Conservation (phyloP, 2,888 invertebrate species). For the Drosophila eohydei region DNA sequence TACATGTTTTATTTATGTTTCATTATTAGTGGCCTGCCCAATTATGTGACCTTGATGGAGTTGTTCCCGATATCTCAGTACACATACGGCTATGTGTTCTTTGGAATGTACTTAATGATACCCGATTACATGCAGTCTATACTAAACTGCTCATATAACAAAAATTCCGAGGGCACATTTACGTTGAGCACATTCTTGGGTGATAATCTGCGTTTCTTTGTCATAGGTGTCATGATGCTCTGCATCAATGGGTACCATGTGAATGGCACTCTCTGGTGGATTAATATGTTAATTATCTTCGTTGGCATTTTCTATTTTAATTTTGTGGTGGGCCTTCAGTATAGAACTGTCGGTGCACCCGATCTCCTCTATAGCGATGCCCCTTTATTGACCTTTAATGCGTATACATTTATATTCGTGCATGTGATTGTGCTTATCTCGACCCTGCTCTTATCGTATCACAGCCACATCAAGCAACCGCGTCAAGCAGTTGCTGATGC, state of each 20-base stretch:
- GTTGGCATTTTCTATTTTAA: slow-evolving; percentile 36
- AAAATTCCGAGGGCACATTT: slow-evolving; percentile 15
- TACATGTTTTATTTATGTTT: not conserved
- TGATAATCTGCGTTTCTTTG: slow-evolving; percentile 25
- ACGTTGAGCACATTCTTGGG: slow-evolving; percentile 25
- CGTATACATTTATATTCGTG: not conserved
- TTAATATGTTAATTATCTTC: slow-evolving; percentile 31
- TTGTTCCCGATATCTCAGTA: slow-evolving; percentile 37
- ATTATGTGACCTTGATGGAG: slow-evolving; percentile 45
- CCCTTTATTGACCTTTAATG: slow-evolving; percentile 9
- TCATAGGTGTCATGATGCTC: slow-evolving; percentile 41
- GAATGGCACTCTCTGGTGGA: slow-evolving; percentile 38
- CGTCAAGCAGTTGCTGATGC: accelerated
- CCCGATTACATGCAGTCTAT: slow-evolving; percentile 24
- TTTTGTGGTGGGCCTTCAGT: not conserved
- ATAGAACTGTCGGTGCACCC: slow-evolving; percentile 1
- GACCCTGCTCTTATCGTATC: slow-evolving; percentile 33
- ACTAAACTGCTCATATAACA: not conserved
- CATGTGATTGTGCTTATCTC: not conserved
- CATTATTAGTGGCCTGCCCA: slow-evolving; percentile 51
- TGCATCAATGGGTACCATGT: slow-evolving; percentile 34
- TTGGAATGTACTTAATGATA: slow-evolving; percentile 24
- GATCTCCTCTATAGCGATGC: slow-evolving; percentile 10
- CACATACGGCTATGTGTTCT: slow-evolving; percentile 30
- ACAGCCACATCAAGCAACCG: not conserved